Conservation (phyloP, 1,140 invertebrate species). For the Thaumatotibia leucotreta region DNA sequence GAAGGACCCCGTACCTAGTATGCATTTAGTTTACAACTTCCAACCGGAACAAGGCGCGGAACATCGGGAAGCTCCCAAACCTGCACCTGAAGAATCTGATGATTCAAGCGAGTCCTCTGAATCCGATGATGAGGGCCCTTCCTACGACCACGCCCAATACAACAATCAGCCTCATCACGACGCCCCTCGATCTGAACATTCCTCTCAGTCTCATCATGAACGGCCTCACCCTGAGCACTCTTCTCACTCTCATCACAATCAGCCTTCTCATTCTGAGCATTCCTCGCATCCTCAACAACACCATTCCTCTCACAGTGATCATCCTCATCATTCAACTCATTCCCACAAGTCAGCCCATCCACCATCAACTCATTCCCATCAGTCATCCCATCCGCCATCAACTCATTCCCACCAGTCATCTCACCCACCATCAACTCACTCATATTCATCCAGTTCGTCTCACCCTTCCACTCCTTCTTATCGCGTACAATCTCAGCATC, state of each 20-base stretch:
- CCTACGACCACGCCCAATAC: neutral
- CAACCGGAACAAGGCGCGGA: constrained; percentile 35
- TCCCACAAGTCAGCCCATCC: neutral
- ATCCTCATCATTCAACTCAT: neutral
- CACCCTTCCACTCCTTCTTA: neutral
- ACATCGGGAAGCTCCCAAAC: constrained; percentile 15
- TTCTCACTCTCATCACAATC: constrained; percentile 3
- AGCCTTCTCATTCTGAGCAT: neutral
- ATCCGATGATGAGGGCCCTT: neutral
- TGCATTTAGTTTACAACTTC: constrained; percentile 46
- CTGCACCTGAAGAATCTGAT: constrained; percentile 22
- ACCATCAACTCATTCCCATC: neutral
- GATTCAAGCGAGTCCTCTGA: constrained; percentile 18
- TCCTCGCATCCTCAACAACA: neutral
- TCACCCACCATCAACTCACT: neutral
- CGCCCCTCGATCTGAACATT: constrained; percentile 14
- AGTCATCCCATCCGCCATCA: neutral
- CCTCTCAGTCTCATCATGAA: neutral
- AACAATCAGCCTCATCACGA: constrained; percentile 15
- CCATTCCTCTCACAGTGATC: neutral
- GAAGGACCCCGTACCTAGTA: constrained; percentile 35
- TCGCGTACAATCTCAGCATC: neutral
- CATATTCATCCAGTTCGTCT: neutral
- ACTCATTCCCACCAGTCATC: neutral
- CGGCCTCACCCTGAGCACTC: constrained; percentile 15